Evolutionary conservation across 2,797 vertebrate species (phyloP).

Genomic region (Spheniscus humboldti): DNA sequence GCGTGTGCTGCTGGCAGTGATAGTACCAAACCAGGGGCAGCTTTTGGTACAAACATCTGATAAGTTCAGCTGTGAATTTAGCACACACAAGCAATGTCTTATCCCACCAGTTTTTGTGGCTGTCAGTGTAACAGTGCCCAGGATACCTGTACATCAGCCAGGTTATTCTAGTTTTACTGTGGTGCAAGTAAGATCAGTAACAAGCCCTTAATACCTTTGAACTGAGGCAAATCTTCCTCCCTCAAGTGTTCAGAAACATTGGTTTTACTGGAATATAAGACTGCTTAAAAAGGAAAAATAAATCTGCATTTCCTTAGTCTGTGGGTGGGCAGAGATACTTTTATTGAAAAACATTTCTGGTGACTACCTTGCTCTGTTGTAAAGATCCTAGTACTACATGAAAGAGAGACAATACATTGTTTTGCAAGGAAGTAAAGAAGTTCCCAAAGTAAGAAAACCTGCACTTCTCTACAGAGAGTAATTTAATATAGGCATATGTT

Average conservation of each 20-base stretch:
- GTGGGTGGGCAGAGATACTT: not conserved
- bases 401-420: not conserved
- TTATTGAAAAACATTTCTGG: not conserved
- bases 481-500: not conserved
- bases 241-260: not conserved
- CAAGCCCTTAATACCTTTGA: not conserved
- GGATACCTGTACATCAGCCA: not conserved
- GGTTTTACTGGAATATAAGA: not conserved
- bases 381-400: not conserved
- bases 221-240: not conserved
- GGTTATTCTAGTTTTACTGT: not conserved
- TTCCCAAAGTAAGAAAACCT: slow-evolving; percentile 1
- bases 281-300: not conserved
- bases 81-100: not conserved
- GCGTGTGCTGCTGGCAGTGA: not conserved
- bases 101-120: not conserved
- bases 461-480: not conserved
- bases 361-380: not conserved
- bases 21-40: not conserved
- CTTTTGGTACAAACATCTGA: fast-evolving
- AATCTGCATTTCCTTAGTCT: not conserved
- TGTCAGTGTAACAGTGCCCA: not conserved
- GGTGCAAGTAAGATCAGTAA: not conserved
- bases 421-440: not conserved
- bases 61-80: not conserved